Conservation (phyloP, 1,140 invertebrate genomes). For the Leguminivora glycinivorella region DNA sequence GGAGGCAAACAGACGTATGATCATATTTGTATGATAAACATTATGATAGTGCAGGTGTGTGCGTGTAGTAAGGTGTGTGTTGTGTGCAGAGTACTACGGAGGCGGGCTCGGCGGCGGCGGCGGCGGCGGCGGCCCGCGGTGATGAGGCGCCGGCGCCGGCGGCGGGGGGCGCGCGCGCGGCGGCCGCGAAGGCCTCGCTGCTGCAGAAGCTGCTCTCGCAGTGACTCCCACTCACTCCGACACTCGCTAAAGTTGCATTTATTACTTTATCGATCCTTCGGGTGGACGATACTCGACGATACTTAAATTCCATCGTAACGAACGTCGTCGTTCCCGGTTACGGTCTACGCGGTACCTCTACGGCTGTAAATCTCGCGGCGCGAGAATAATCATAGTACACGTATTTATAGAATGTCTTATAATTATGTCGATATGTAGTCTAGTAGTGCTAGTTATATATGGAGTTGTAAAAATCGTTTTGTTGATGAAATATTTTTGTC, state of each 20-base stretch:
- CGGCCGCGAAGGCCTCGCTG: slow-evolving; percentile 85
- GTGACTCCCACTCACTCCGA: slow-evolving; percentile 70
- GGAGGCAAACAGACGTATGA: no score
- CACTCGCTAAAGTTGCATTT: slow-evolving; percentile 54
- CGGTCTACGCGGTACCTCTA: slow-evolving; percentile 67
- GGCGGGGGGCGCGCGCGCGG: slow-evolving; percentile 64
- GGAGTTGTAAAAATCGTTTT: slow-evolving; percentile 55
- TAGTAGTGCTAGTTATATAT: slow-evolving; percentile 75
- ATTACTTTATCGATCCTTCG: slow-evolving; percentile 44
- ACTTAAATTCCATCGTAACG: slow-evolving; percentile 40
- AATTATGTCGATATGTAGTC: slow-evolving; percentile 45
- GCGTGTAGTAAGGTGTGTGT: slow-evolving; percentile 1
- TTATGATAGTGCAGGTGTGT: neutral
- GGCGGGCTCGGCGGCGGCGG: slow-evolving; percentile 78
- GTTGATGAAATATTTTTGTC: slow-evolving; percentile 48
- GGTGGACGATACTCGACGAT: slow-evolving; percentile 37
- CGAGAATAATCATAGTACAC: slow-evolving; percentile 60
- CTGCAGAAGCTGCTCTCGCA: slow-evolving; percentile 89
- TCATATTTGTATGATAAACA: no score
- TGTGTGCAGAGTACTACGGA: slow-evolving; percentile 85
- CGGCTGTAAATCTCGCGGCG: slow-evolving; percentile 60
- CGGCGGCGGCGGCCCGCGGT: slow-evolving; percentile 52
- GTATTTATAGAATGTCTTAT: slow-evolving; percentile 60
- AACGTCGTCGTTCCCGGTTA: slow-evolving; percentile 51
- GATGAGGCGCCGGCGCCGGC: slow-evolving; percentile 47